Base-by-base conservation (phyloP, 2,113 vertebrate genomes). In the Calidris pugnax region DNA sequence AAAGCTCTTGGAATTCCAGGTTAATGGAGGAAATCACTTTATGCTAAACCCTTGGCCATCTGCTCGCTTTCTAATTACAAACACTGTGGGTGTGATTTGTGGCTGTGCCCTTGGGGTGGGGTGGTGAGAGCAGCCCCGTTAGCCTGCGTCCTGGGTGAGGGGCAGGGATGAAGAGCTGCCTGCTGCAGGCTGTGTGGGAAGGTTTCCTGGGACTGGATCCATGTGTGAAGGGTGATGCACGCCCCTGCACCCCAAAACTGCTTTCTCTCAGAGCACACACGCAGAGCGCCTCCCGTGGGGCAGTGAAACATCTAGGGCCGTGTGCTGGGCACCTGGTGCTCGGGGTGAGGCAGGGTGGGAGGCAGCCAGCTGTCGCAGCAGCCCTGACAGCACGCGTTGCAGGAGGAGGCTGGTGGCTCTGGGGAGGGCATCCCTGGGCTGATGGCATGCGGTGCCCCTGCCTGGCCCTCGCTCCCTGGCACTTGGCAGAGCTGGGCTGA, bases 361-460 rank as follows among this genome's bases (percentile, higher is more conserved):
- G 59, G 45, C 59, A 82, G 79, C 19, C 23, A 37, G 14, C 62
- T 57, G 56, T 62, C n/a, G 50, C n/a, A 24, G 56, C 55, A 53
- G 57, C 10, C 56, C 45, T n/a, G 60, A 2, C 14, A 20, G 79
- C 50, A 2, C 12, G 12, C 21, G 0, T 14, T 53, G 72, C 45
- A 19, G n/a, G 47, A 62, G 77, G 67, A 3, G 27, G 56, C 82
- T 45, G 51, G 30, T 27, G 4, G 19, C 72, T 47, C 16, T 73
- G 48, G 14, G 60, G 59, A 69, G 14, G 68, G n/a, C 45, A n/a
- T 33, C 27, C 53, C 79, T 37, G 57, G n/a, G 90, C 82, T 35
- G 21, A 56, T 3, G 3, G 88, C 23, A 2, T 35, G 53, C 0
- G 0, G 27, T 4, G 0, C 8, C 19, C 18, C 56, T 50, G 50